Conservation (phyloP, 1,140 invertebrate species). For the Rhyacophila brunnea region DNA sequence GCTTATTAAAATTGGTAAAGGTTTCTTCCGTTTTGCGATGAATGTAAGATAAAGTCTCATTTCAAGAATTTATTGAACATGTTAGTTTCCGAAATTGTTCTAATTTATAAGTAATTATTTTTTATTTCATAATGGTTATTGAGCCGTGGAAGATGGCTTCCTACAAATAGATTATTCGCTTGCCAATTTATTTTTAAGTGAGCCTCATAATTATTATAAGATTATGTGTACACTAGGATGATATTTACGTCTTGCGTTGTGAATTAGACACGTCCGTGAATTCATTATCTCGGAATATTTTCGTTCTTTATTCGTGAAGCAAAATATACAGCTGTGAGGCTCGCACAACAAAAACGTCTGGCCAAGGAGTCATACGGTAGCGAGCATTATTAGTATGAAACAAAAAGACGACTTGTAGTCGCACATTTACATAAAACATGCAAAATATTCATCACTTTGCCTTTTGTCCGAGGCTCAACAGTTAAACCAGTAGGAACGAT, state of each 20-base stretch:
- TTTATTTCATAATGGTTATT: too few relatives aligned
- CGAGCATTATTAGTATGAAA: constrained; percentile 17
- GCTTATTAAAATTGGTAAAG: too few relatives aligned
- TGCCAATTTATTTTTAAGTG: too few relatives aligned
- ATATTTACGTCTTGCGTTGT: constrained; percentile 13
- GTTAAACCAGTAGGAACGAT: not conserved
- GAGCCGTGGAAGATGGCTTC: too few relatives aligned
- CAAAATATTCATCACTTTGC: constrained; percentile 13
- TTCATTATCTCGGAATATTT: constrained; percentile 2
- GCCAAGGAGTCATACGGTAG: constrained; percentile 21
- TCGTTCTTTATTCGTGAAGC: constrained; percentile 7
- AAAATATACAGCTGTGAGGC: constrained; percentile 5
- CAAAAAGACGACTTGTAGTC: constrained; percentile 14
- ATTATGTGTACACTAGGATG: too few relatives aligned
- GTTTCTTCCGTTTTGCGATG: too few relatives aligned
- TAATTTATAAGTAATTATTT: too few relatives aligned
- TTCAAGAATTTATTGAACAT: too few relatives aligned
- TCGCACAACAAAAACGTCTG: constrained; percentile 8
- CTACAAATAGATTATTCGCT: too few relatives aligned
- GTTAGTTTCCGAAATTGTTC: too few relatives aligned
- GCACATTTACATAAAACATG: constrained; percentile 25
- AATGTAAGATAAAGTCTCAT: too few relatives aligned
- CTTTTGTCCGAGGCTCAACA: not conserved
- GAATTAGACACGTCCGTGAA: constrained; percentile 20
- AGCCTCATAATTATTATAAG: too few relatives aligned